Conservation (phyloP, 2,113 vertebrate species). For the Microcebus murinus region DNA sequence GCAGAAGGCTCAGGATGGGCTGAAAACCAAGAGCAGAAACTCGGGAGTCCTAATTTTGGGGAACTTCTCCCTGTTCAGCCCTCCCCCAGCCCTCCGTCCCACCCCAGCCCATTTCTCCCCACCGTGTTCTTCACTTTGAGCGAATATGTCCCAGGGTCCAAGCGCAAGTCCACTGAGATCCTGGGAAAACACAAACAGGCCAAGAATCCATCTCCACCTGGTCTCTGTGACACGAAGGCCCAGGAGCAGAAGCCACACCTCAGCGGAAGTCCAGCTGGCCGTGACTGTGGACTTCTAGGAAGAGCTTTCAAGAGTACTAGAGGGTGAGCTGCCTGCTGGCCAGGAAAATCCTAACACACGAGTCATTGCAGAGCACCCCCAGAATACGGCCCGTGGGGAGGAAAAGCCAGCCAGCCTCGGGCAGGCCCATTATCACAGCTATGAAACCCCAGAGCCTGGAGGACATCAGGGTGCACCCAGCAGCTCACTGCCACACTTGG, state of each 20-base stretch:
- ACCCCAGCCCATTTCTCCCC: too few relatives aligned
- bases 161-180: neutral
- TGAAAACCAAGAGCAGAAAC: slow-evolving; percentile 4
- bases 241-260: slow-evolving; percentile 27
- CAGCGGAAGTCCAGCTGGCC: slow-evolving; percentile 62
- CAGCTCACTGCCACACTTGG: neutral
- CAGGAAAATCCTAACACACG: slow-evolving; percentile 22
- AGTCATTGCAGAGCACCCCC: neutral
- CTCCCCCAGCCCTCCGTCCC: neutral
- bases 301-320: slow-evolving; percentile 44
- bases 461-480: neutral
- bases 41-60: neutral
- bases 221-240: neutral
- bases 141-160: neutral
- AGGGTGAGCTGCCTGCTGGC: slow-evolving; percentile 1
- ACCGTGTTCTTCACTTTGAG: neutral
- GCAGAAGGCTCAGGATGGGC: neutral
- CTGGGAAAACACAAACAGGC: slow-evolving; percentile 12
- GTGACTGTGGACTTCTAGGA: slow-evolving; percentile 55
- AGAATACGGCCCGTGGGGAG: neutral
- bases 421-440: neutral
- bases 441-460: neutral
- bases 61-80: neutral
- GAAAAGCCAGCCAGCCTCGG: neutral
- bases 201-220: slow-evolving; percentile 53